Evolutionary conservation across 2,113 vertebrate species (phyloP), one percentile per base, ranked within the genome.

Genomic region (Speoplatyrhinus poulsoni): DNA sequence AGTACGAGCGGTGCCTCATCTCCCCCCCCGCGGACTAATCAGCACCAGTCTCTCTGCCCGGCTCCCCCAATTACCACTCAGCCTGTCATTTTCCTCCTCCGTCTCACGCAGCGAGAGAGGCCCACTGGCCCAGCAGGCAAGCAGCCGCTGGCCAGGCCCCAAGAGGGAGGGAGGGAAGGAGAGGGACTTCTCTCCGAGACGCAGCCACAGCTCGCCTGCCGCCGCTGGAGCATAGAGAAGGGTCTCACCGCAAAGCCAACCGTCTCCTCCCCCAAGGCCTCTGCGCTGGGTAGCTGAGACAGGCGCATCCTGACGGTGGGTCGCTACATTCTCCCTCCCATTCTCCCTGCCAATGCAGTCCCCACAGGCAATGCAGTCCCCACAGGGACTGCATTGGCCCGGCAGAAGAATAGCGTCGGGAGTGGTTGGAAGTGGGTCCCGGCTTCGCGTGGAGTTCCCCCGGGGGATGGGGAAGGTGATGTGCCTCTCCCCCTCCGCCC

Each of bases 11-110:
- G 26, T 13, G n/a, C 63, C 47, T 59, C 26, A 19, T 13, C 46
- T 41, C 67, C 65, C 73, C 61, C 76, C 70, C 64, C 32, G 54
- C 0, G 17, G 73, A 74, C 80, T 83, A 88, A 85, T 90, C 75
- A 85, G 82, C 46, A 62, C 63, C 54, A 67, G 69, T 75, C 82
- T 72, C 68, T 75, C 75, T 46, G 48, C 55, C 65, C 54, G 16
- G 72, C 69, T 81, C 63, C 46, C 59, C 76, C 71, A 53, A 76
- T 82, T 80, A 82, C 70, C 63, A 63, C 60, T 69, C 70, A 68
- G 71, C 73, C 72, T 79, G 75, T 82, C 81, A 88, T 65, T 85
- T 75, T 72, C 67, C 68, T 67, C 32, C 67, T 73, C 59, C 48
- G 61, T 70, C 69, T 79, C 73, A 70, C 70, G 70, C 55, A 49